A percentile compares a stretch with the other conserved stretches of the same genome.
phyloP scores from a whole-genome alignment of 2,888 invertebrate species.

The Periphyllus acericola region DNA sequence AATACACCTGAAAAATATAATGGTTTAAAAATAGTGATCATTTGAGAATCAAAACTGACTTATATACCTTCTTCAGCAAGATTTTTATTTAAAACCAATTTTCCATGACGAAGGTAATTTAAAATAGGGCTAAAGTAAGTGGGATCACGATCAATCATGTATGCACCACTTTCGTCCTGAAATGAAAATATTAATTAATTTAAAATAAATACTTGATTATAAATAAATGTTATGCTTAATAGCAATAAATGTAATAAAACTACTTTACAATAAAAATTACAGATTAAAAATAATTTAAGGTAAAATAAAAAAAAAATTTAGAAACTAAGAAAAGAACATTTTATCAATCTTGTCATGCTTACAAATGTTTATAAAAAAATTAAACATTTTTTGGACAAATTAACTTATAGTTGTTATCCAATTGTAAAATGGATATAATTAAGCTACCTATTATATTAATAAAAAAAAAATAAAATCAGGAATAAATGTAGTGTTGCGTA shows the following conservation, averaged over 20 bases:
- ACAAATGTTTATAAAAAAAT: too few species aligned
- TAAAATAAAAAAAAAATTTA: background rate
- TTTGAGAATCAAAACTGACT: background rate
- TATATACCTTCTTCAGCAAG: constrained; percentile 91
- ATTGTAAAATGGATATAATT: too few species aligned
- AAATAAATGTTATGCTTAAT: background rate
- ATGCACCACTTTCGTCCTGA: constrained; percentile 98
- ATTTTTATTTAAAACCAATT: constrained; percentile 94
- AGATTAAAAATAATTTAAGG: background rate
- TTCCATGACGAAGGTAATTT: constrained; percentile 96
- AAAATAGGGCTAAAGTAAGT: constrained; percentile 96
- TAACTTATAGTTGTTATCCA: too few species aligned
- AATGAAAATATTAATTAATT: constrained; percentile 68
- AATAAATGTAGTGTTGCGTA: too few species aligned
- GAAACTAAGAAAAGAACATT: too few species aligned
- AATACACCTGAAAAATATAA: constrained; percentile 75
- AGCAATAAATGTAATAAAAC: constrained; percentile 1
- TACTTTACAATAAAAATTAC: background rate
- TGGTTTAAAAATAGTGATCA: background rate
- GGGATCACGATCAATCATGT: constrained; percentile 97
- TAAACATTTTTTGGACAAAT: too few species aligned
- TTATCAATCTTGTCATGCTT: too few species aligned
- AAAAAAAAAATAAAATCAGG: too few species aligned
- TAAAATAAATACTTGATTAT: background rate
- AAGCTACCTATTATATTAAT: too few species aligned